Percentiles rank a stretch among this genome's conserved stretches.
Evolutionary conservation across 2,888 invertebrate species (phyloP).

Genomic region (Ceraclea dissimilis): DNA sequence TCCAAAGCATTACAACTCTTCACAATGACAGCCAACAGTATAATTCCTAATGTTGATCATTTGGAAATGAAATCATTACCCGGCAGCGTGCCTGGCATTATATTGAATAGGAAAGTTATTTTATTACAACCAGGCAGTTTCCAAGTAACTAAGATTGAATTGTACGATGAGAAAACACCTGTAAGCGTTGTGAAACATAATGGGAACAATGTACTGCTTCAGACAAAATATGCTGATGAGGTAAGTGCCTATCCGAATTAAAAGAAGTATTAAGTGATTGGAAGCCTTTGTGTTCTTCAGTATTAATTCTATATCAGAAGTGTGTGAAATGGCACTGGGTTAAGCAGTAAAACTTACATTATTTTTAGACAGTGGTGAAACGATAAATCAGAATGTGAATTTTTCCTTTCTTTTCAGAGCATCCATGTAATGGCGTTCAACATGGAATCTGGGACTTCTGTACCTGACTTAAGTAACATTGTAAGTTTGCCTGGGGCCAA

Average conservation of each 20-base stretch:
- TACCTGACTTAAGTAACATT: constrained; percentile 39
- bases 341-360: too few relatives aligned
- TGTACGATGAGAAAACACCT: constrained; percentile 35
- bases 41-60: constrained; percentile 28
- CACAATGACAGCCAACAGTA: constrained; percentile 40
- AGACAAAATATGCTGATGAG: constrained; percentile 36
- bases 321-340: too few relatives aligned
- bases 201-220: constrained; percentile 35
- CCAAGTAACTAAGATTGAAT: constrained; percentile 30
- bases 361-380: too few relatives aligned
- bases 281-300: too few relatives aligned
- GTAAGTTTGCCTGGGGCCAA: constrained; percentile 35
- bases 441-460: constrained; percentile 34
- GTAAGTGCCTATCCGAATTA: constrained; percentile 30
- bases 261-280: too few relatives aligned
- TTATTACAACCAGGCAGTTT: constrained; percentile 37
- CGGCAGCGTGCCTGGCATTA: constrained; percentile 38
- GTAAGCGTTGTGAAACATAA: constrained; percentile 36
- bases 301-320: too few relatives aligned
- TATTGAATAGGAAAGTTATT: constrained; percentile 37
- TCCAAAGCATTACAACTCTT: constrained; percentile 45
- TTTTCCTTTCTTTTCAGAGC: constrained; percentile 35
- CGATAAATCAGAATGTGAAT: too few relatives aligned
- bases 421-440: constrained; percentile 40
- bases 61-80: constrained; percentile 34